These are phyloP conservation scores for Syngnathus floridae DNA, from an alignment of 2,113 vertebrate genomes.

Conservation along the genomic window DNA sequence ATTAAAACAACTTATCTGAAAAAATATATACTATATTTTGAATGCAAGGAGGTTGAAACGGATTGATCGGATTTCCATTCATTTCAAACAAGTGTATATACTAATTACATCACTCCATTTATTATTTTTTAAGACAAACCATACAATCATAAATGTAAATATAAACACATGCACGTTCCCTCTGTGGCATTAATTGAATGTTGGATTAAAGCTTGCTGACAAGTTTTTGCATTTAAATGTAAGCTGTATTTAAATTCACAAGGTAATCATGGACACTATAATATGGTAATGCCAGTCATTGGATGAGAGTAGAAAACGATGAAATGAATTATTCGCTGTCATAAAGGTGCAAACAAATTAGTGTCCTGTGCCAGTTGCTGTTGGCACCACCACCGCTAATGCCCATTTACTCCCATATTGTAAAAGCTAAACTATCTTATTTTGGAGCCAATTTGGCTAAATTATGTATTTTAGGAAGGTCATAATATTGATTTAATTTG, in stretches of 20 bases:
- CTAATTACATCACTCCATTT: too few relatives aligned
- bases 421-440: conserved; percentile 51
- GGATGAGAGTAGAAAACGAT: conserved; percentile 24
- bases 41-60: too few relatives aligned
- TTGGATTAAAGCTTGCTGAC: conserved; percentile 48
- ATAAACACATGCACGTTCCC: conserved; percentile 19
- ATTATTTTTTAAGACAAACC: not conserved
- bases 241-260: conserved; percentile 57
- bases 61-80: too few relatives aligned
- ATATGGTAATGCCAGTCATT: conserved; percentile 36
- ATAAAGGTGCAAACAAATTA: conserved; percentile 39
- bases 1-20: not conserved
- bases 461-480: conserved; percentile 54
- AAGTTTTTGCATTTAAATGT: conserved; percentile 58
- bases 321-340: conserved; percentile 10
- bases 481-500: conserved; percentile 53
- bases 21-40: too few relatives aligned
- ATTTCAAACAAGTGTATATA: too few relatives aligned
- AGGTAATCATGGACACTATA: conserved; percentile 43
- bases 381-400: conserved; percentile 39
- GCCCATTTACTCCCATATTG: conserved; percentile 36
- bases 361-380: conserved; percentile 38
- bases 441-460: conserved; percentile 55
- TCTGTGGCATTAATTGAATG: conserved; percentile 47
- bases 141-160: conserved; percentile 6